Base-by-base conservation (phyloP, 2,113 vertebrate species). In the Mustela lutreola region DNA sequence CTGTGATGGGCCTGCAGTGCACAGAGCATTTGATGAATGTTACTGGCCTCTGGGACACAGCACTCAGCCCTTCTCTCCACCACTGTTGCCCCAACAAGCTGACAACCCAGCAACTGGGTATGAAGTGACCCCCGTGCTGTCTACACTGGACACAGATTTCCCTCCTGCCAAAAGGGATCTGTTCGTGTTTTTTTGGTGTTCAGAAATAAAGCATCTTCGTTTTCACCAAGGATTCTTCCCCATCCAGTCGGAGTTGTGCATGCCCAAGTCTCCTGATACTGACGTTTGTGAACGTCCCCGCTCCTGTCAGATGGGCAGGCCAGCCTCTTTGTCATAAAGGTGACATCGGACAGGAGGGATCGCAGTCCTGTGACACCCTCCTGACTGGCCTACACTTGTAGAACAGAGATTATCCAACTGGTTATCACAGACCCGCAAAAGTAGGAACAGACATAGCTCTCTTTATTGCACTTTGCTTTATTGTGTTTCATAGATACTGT, bases 121-220 rank as follows among this genome's bases (percentile, higher is more conserved):
- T 73, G 60, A 76, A 76, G 26, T 73, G 4, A 90, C 11, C 93
- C 87, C 48, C 14, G 31, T 76, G 31, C 67, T 58, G 11, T 58
- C 28, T 67, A 21, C 3, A 15, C 39, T 19, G 84, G 31, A 67
- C 22, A 19, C 60, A 67, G n/a, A 56, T 16, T 16, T 36, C 18
- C n/a, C 42, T 31, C 78, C 65, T 14, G 14, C 28, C 93, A 94
- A 87, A 5, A 95, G 84, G 75, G 76, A 71, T 60, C 93, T 82
- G 81, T 67, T 97, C 80, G 1, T 81, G 63, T n/a, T 42, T 24
- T 95, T 96, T 39, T 39, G 95, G 87, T 95, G 81, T 71, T 42
- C 0, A 0, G 81, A 95, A 95, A 95, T 91, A 95, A 94, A 56
- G 88, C 28, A 19, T 22, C 73, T 91, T 92, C 94, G 36, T 96